Percentiles rank a stretch among this genome's conserved stretches.
Evolutionary conservation across 2,888 invertebrate species (phyloP).

Genomic region (Monopis laevigella): DNA sequence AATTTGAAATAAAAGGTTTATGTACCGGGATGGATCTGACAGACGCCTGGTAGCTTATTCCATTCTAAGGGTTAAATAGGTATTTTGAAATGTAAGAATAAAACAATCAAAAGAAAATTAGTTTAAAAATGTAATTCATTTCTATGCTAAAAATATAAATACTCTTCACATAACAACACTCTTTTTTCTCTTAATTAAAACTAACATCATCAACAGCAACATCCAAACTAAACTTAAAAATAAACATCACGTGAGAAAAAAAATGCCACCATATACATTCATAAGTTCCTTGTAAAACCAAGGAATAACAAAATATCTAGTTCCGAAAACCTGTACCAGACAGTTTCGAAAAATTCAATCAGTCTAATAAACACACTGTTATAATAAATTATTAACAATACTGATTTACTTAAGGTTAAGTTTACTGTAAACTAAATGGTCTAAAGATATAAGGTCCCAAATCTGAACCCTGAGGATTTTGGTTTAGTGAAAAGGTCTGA

Average conservation of each 20-base stretch:
- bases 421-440: slow-evolving; percentile 3
- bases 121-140: slow-evolving; percentile 3
- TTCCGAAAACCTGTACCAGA: slow-evolving; percentile 43
- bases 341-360: slow-evolving; percentile 61
- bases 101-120: slow-evolving; percentile 1
- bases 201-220: slow-evolving; percentile 56
- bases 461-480: slow-evolving; percentile 46
- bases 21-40: too few relatives aligned
- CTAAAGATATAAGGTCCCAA: slow-evolving; percentile 54
- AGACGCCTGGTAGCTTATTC: too few relatives aligned
- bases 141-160: slow-evolving; percentile 21
- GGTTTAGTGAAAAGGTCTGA: slow-evolving; percentile 49
- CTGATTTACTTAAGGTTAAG: slow-evolving; percentile 26
- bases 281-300: slow-evolving; percentile 62
- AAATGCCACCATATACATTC: background rate
- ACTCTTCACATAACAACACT: slow-evolving; percentile 42
- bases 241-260: slow-evolving; percentile 20
- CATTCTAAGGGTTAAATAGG: background rate
- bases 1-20: too few relatives aligned
- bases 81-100: slow-evolving; percentile 1
- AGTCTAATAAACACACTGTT: slow-evolving; percentile 59
- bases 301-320: slow-evolving; percentile 57
- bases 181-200: slow-evolving; percentile 42
- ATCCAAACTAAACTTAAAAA: slow-evolving; percentile 37
- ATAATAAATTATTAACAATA: slow-evolving; percentile 52